A percentile compares a stretch with the other conserved stretches of the same genome.
phyloP scores from a whole-genome alignment of 1,140 invertebrate genomes.

The Drosophila santomea region DNA sequence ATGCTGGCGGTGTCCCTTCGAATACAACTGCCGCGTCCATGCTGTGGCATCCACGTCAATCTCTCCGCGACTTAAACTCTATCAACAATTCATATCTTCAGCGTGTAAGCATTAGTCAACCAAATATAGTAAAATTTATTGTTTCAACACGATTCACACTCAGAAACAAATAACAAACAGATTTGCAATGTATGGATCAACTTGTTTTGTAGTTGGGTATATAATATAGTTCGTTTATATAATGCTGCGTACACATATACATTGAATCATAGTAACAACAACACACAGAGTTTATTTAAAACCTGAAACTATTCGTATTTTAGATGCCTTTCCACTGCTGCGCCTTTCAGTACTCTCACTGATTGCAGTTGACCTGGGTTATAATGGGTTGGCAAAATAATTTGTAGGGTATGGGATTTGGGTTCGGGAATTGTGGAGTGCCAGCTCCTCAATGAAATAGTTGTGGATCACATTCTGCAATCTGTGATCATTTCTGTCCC shows the following conservation, averaged over 20 bases:
- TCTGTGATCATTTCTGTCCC: conserved; percentile 23
- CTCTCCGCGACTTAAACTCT: conserved; percentile 21
- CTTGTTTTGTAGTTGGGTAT: conserved; percentile 38
- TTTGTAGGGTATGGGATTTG: conserved; percentile 8
- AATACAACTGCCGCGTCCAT: conserved; percentile 19
- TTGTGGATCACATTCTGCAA: conserved; percentile 43
- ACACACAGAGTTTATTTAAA: conserved; percentile 76
- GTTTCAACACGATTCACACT: conserved; percentile 43
- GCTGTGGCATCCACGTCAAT: conserved; percentile 4
- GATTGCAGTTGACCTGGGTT: conserved; percentile 14
- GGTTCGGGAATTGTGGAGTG: conserved; percentile 55
- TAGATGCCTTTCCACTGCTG: conserved; percentile 25
- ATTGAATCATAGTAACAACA: conserved; percentile 63
- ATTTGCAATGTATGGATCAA: conserved; percentile 55
- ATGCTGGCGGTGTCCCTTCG: conserved; percentile 2
- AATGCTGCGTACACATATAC: conserved; percentile 57
- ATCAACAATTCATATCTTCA: conserved; percentile 49
- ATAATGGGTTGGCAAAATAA: background rate
- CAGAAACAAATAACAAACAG: conserved; percentile 75
- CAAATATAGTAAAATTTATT: conserved; percentile 66
- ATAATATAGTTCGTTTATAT: conserved; percentile 46
- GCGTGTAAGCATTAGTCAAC: conserved; percentile 66
- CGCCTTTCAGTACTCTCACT: conserved; percentile 9
- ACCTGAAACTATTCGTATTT: conserved; percentile 56
- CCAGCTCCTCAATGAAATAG: conserved; percentile 74